Evolutionary conservation across 2,113 vertebrate species (phyloP).

Genomic region (Phodopus roborovskii): DNA sequence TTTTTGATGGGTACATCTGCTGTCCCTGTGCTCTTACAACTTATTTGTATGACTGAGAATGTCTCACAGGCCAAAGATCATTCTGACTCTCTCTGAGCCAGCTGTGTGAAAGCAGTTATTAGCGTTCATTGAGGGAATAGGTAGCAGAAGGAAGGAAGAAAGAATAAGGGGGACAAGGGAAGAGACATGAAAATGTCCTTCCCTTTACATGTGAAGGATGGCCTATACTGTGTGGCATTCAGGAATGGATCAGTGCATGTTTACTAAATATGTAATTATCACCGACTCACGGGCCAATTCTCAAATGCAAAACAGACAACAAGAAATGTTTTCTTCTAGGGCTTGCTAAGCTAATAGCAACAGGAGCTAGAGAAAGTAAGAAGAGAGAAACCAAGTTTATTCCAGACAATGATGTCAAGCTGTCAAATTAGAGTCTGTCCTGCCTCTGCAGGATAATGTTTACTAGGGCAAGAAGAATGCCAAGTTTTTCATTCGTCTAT

Average conservation of each 20-base stretch:
- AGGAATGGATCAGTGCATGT: background rate
- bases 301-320: conserved; percentile 4
- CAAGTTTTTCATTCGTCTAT: conserved; percentile 83
- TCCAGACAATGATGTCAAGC: conserved; percentile 82
- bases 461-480: conserved; percentile 85
- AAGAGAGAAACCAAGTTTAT: conserved; percentile 75
- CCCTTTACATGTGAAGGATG: background rate
- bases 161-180: background rate
- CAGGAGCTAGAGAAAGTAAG: background rate
- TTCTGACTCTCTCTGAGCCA: background rate
- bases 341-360: background rate
- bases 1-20: background rate
- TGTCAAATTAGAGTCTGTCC: conserved; percentile 83
- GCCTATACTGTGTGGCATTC: background rate
- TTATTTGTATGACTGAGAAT: background rate
- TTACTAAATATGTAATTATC: background rate
- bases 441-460: conserved; percentile 79
- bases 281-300: background rate
- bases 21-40: background rate
- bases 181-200: background rate
- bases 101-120: background rate
- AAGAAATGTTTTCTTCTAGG: background rate
- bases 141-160: background rate
- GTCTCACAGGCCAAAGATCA: background rate
- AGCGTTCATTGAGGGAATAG: background rate